These are phyloP conservation scores for Brachionus calyciflorus DNA, from an alignment of 1,140 invertebrate species.

Conservation along the genomic window DNA sequence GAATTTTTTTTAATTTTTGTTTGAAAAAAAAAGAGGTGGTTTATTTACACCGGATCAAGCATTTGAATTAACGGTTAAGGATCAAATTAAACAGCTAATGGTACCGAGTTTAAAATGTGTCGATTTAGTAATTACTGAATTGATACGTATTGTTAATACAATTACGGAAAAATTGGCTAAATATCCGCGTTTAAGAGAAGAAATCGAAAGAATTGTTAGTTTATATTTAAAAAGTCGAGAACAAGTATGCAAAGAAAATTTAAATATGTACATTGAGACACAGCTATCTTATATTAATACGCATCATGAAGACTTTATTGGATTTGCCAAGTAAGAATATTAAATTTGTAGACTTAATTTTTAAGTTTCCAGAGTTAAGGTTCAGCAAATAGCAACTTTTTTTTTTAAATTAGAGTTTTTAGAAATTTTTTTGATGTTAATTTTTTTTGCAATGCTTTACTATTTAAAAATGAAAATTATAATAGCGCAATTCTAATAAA, in stretches of 20 bases:
- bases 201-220: constrained; percentile 95
- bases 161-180: constrained; percentile 91
- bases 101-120: constrained; percentile 97
- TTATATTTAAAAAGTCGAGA: constrained; percentile 86
- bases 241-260: constrained; percentile 90
- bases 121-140: constrained; percentile 87
- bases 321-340: constrained; percentile 51
- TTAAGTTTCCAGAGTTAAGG: no score
- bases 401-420: no score
- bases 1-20: not conserved
- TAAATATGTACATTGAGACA: constrained; percentile 87
- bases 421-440: no score
- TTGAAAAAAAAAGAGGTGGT: constrained; percentile 69
- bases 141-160: constrained; percentile 87
- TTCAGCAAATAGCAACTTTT: no score
- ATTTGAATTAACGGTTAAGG: constrained; percentile 98
- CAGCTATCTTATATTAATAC: constrained; percentile 99
- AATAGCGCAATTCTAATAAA: no score
- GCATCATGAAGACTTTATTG: constrained; percentile 95
- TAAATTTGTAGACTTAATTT: no score
- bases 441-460: no score
- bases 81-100: constrained; percentile 90
- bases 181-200: constrained; percentile 92
- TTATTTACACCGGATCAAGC: constrained; percentile 99
- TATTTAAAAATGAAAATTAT: no score